These are phyloP conservation scores for Gadopsis marmoratus DNA, from an alignment of 2,797 vertebrate species.

Conservation along the genomic window DNA sequence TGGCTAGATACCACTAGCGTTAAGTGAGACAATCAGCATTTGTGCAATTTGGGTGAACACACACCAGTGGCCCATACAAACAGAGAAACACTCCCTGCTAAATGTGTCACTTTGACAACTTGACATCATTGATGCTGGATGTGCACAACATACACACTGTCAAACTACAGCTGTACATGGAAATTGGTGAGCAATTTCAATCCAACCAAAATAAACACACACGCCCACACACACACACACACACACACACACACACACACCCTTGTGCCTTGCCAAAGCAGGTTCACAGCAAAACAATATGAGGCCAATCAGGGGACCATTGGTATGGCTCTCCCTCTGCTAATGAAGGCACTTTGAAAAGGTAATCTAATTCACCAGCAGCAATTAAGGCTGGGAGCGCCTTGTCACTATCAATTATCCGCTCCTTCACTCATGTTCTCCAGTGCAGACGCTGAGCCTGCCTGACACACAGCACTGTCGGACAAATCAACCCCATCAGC, in stretches of 20 bases:
- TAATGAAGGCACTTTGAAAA: slow-evolving; percentile 88
- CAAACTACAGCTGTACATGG: slow-evolving; percentile 52
- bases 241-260: slow-evolving; percentile 40
- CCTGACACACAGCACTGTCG: slow-evolving; percentile 80
- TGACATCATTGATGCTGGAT: slow-evolving; percentile 39
- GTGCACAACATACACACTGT: slow-evolving; percentile 23
- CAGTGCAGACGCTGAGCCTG: slow-evolving; percentile 73
- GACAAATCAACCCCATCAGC: slow-evolving; percentile 83
- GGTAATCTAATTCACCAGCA: slow-evolving; percentile 88
- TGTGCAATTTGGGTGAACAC: not conserved
- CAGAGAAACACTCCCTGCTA: slow-evolving; percentile 18
- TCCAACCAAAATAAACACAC: slow-evolving; percentile 63
- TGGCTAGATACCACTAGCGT: not conserved
- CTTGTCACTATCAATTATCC: slow-evolving; percentile 88
- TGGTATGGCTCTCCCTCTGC: slow-evolving; percentile 82
- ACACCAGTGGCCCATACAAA: slow-evolving; percentile 12
- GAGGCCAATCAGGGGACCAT: slow-evolving; percentile 83
- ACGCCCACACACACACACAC: not conserved
- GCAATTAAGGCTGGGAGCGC: slow-evolving; percentile 86
- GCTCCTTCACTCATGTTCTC: slow-evolving; percentile 85
- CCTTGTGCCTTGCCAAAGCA: slow-evolving; percentile 63
- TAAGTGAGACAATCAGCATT: not conserved
- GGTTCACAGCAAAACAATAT: slow-evolving; percentile 85
- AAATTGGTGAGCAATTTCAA: slow-evolving; percentile 69
- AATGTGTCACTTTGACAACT: slow-evolving; percentile 45